A percentile compares a stretch with the other conserved stretches of the same genome.
These are phyloP conservation scores for Morone saxatilis DNA, from an alignment of 2,113 vertebrate species.

Conservation along the genomic window DNA sequence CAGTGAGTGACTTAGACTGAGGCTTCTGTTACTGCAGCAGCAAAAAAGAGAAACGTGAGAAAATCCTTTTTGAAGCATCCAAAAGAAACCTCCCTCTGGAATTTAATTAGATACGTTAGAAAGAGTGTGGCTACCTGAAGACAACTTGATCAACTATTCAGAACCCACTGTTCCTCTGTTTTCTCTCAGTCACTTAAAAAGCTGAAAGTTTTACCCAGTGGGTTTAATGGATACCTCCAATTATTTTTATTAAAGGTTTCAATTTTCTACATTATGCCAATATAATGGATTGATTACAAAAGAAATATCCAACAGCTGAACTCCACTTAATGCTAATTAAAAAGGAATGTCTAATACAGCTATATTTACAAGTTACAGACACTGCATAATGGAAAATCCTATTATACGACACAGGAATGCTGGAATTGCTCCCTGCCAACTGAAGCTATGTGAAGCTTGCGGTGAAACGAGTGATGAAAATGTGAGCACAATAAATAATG, in stretches of 20 bases:
- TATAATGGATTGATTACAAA: background rate
- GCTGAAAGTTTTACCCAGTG: background rate
- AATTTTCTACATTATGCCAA: background rate
- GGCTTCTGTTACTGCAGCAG: conserved; percentile 29
- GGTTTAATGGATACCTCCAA: background rate
- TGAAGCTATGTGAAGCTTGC: background rate
- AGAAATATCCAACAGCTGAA: background rate
- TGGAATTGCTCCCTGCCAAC: conserved; percentile 6
- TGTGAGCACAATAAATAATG: conserved; percentile 34
- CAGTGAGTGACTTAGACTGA: background rate
- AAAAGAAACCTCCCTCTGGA: conserved; percentile 28
- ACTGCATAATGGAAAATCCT: conserved; percentile 10
- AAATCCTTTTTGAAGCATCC: background rate
- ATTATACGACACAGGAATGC: background rate
- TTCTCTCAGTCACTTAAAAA: conserved; percentile 7
- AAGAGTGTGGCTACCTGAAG: conserved; percentile 12
- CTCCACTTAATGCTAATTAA: background rate
- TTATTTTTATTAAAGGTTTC: background rate
- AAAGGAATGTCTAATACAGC: background rate
- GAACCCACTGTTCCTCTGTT: background rate
- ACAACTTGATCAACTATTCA: background rate
- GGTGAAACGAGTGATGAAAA: conserved; percentile 7
- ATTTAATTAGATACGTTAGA: conserved; percentile 47
- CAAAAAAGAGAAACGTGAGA: conserved; percentile 25
- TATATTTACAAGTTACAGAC: background rate